A percentile compares a stretch with the other conserved stretches of the same genome.
phyloP scores from a whole-genome alignment of 2,113 vertebrate species.

The Ageneiosus marmoratus region DNA sequence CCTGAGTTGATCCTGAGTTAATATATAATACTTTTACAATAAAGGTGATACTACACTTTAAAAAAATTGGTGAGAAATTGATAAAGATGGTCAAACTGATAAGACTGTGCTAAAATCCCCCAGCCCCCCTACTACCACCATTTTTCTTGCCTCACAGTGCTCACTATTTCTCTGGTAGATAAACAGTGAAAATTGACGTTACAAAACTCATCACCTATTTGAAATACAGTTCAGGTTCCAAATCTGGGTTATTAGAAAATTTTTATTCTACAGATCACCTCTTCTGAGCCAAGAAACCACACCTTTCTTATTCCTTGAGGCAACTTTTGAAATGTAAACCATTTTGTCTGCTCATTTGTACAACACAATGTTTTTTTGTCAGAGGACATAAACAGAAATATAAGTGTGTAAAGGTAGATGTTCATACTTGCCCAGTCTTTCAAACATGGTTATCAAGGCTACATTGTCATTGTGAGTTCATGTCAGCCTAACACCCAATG shows the following conservation, averaged over 20 bases:
- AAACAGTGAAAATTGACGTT: background rate
- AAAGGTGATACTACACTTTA: background rate
- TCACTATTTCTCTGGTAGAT: background rate
- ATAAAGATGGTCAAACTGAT: background rate
- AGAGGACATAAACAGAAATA: constrained; percentile 66
- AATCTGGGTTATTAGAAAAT: constrained; percentile 26
- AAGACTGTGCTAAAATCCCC: background rate
- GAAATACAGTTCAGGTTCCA: constrained; percentile 6
- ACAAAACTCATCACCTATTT: constrained; percentile 9
- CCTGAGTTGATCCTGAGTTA: background rate
- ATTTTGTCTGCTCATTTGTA: constrained; percentile 68
- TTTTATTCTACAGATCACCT: constrained; percentile 12
- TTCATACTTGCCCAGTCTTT: constrained; percentile 65
- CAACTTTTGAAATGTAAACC: constrained; percentile 53
- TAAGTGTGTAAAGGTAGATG: constrained; percentile 71
- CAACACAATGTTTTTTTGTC: constrained; percentile 71
- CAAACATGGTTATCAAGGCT: constrained; percentile 64
- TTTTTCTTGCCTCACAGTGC: background rate
- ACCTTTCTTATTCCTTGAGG: constrained; percentile 20
- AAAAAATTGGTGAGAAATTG: background rate
- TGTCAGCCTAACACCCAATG: constrained; percentile 39
- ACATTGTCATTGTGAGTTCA: background rate
- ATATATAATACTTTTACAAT: background rate
- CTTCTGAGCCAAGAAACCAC: constrained; percentile 14
- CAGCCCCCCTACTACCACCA: too few relatives aligned